A percentile compares a stretch with the other conserved stretches of the same genome.
These are phyloP conservation scores for Myotis planiceps DNA, from an alignment of 2,797 vertebrate genomes.

Conservation along the genomic window DNA sequence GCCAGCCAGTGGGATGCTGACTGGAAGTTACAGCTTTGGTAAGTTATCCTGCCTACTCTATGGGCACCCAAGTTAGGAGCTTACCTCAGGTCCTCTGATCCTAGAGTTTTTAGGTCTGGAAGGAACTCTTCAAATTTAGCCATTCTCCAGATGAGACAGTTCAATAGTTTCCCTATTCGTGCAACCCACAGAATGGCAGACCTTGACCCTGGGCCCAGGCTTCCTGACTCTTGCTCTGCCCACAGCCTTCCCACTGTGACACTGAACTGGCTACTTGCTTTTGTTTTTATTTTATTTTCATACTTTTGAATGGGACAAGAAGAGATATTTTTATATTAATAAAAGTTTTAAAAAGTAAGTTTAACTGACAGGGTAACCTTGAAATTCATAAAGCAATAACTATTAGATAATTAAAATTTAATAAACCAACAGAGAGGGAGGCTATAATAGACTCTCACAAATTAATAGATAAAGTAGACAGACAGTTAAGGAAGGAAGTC, in stretches of 20 bases:
- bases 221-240: neutral
- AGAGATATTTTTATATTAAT: constrained; percentile 33
- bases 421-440: neutral
- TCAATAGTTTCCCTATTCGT: neutral
- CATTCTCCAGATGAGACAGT: neutral
- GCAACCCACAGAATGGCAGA: neutral
- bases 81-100: neutral
- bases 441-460: neutral
- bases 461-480: neutral
- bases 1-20: constrained; percentile 93
- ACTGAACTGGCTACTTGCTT: neutral
- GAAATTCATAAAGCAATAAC: constrained; percentile 35
- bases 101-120: neutral
- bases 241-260: neutral
- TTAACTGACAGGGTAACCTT: constrained; percentile 25
- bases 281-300: constrained; percentile 6
- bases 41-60: constrained; percentile 81
- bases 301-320: neutral
- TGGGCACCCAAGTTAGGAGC: neutral
- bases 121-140: neutral
- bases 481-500: neutral
- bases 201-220: neutral
- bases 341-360: constrained; percentile 43
- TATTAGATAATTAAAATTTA: neutral
- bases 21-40: constrained; percentile 94